Evolutionary conservation across 1,140 invertebrate species (phyloP).

Genomic region (Aphelinus certus): DNA sequence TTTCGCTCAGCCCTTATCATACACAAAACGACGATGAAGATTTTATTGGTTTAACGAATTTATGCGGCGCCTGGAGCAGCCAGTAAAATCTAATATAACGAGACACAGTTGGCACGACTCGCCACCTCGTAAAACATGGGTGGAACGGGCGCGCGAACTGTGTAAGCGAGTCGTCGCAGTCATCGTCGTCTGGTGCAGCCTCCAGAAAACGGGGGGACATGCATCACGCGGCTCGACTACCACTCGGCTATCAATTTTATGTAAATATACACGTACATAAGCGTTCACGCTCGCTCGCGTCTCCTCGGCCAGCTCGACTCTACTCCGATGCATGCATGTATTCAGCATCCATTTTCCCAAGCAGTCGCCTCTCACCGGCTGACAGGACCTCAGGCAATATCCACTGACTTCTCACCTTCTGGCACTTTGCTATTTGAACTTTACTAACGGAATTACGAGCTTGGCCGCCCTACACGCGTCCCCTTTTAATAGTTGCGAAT

Average conservation of each 20-base stretch:
- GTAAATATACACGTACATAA: conserved; percentile 40
- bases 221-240: conserved; percentile 43
- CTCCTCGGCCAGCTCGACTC: not conserved
- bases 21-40: conserved; percentile 49
- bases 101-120: conserved; percentile 60
- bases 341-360: conserved; percentile 25
- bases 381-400: conserved; percentile 28
- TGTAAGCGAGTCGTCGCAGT: conserved; percentile 43
- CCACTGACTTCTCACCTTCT: conserved; percentile 31
- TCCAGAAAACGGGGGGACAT: conserved; percentile 43
- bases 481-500: conserved; percentile 30
- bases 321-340: conserved; percentile 31
- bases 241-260: conserved; percentile 47
- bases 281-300: not conserved
- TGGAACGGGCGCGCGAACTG: conserved; percentile 33
- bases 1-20: conserved; percentile 25
- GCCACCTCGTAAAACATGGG: conserved; percentile 61
- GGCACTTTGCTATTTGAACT: conserved; percentile 30
- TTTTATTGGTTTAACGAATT: conserved; percentile 63
- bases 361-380: not conserved
- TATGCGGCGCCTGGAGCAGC: conserved; percentile 54
- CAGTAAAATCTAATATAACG: conserved; percentile 63
- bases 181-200: conserved; percentile 42
- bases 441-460: conserved; percentile 29
- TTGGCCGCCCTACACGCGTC: not conserved